Evolutionary conservation across 2,113 vertebrate species (phyloP), one percentile per base, ranked within the genome.

Genomic region (Anguilla rostrata): DNA sequence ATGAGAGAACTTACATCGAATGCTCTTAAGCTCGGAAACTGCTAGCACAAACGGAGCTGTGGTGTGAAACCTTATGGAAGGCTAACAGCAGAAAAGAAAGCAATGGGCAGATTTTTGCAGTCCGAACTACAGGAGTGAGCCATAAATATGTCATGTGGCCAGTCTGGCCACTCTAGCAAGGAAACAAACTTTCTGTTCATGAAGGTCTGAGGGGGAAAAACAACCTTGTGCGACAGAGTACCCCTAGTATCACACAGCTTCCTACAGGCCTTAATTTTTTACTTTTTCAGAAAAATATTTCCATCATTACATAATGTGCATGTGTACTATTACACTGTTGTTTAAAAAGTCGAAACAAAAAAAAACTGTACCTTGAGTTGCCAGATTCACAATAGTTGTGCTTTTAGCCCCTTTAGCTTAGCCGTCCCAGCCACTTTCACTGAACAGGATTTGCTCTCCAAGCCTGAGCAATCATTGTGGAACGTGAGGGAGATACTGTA

Each of bases 301-400:
- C n/a, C n/a, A 75, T 11, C 71, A 75, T 34, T 29, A 14, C n/a
- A 34, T 75, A 34, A 14, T 75, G 5, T 75, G 71, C 9, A 34
- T 75, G 11, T 75, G 34, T 34, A 34, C n/a, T 26, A 63, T 63
- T 63, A 63, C 66, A 34, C n/a, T 12, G 11, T 14, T 75, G n/a
- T 75, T 34, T 75, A 75, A 75, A 75, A 34, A 75, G 71, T 3
- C 5, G 34, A 34, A 34, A 34, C 0, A 34, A 34, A 60, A 20
- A 75, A 75, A 75, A 7, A 60, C 53, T n/a, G 53, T 85, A 94
- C 93, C 92, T 91, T 78, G 20, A 84, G 71, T 85, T 40, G 34
- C 49, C 15, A 22, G 29, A n/a, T 22, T 29, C 12, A 39, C 81
- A 26, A 34, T 53, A 89, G 80, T 71, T 89, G 7, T 56, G 4